Evolutionary conservation across 2,113 vertebrate species (phyloP).

Genomic region (Arenaria interpres): DNA sequence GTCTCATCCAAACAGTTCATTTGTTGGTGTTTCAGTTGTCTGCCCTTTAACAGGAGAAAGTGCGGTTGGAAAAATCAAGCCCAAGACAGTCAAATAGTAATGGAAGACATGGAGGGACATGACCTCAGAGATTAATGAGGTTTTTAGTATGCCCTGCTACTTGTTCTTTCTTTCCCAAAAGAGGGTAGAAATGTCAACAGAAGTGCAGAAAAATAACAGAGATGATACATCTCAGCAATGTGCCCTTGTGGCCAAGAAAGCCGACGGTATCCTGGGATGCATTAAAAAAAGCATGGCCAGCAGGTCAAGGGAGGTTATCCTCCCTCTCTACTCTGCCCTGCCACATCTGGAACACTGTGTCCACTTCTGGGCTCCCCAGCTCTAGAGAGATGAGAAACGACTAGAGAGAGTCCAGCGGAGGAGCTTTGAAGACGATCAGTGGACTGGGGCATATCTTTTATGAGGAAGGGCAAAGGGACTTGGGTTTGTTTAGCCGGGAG

Average conservation of each 20-base stretch:
- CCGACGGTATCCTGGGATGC: background rate
- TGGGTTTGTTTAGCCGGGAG: background rate
- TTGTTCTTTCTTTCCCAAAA: background rate
- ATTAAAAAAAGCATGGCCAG: background rate
- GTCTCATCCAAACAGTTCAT: background rate
- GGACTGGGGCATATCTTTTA: background rate
- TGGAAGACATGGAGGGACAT: background rate
- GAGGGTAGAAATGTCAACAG: background rate
- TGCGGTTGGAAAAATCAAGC: background rate
- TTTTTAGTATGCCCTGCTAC: background rate
- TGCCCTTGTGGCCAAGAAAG: background rate
- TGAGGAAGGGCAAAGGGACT: background rate
- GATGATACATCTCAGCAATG: background rate
- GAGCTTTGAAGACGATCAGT: background rate
- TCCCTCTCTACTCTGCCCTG: background rate
- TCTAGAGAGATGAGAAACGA: background rate
- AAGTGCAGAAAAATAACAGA: background rate
- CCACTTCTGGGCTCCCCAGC: background rate
- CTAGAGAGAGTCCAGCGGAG: background rate
- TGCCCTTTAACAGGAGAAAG: background rate
- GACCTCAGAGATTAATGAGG: background rate
- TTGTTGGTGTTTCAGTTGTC: background rate
- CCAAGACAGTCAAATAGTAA: background rate
- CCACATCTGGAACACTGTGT: background rate
- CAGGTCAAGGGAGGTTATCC: background rate